Percentiles rank a stretch among this genome's conserved stretches.
Evolutionary conservation across 2,888 invertebrate species (phyloP).

Genomic region (Ormyrus nitidulus): DNA sequence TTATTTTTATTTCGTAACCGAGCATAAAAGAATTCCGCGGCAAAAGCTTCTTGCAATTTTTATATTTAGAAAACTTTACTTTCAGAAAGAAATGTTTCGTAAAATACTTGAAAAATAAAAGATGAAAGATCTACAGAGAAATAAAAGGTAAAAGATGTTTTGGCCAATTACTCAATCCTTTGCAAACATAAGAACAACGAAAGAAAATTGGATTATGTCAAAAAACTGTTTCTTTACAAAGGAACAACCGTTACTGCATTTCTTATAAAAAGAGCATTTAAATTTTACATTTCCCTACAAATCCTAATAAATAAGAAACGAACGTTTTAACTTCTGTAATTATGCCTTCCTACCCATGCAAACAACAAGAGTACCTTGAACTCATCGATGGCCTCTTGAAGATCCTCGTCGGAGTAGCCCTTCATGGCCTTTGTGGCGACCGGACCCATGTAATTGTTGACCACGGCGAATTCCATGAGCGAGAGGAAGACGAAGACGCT

Average conservation of each 20-base stretch:
- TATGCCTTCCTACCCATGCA: not conserved
- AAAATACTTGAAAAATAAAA: too few relatives aligned
- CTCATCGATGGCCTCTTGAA: constrained; percentile 84
- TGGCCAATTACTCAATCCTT: too few relatives aligned
- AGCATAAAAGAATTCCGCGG: too few relatives aligned
- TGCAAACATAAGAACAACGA: too few relatives aligned
- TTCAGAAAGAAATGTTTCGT: too few relatives aligned
- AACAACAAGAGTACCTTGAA: constrained; percentile 79
- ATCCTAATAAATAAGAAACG: not conserved
- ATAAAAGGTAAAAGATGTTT: too few relatives aligned
- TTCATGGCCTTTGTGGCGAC: constrained; percentile 93
- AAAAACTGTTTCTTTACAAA: not conserved
- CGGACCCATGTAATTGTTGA: constrained; percentile 92
- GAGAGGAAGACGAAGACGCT: constrained; percentile 94
- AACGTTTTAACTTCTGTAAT: not conserved
- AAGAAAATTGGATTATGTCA: too few relatives aligned
- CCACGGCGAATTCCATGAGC: constrained; percentile 92
- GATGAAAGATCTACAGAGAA: too few relatives aligned
- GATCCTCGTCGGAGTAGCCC: constrained; percentile 91
- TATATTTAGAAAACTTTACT: too few relatives aligned
- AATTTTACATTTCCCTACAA: not conserved
- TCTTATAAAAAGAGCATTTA: not conserved
- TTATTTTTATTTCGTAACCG: too few relatives aligned
- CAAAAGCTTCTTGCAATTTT: too few relatives aligned
- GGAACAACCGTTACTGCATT: not conserved